Conservation (phyloP, 2,113 vertebrate species). For the Spilogale gracilis region DNA sequence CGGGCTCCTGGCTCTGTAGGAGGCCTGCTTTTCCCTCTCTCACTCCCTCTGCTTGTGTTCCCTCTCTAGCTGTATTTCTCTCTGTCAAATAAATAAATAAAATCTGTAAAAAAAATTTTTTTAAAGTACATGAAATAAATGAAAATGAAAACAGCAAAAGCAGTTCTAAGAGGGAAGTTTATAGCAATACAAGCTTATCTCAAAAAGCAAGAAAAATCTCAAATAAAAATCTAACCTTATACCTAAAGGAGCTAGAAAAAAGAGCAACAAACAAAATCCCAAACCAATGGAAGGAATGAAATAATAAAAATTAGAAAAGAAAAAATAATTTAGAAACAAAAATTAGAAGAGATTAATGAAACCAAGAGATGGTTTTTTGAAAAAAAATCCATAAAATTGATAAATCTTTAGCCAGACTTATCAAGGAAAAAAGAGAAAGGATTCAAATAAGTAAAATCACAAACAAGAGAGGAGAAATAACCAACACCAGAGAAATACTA, state of each 20-base stretch:
- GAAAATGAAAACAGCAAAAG: background rate
- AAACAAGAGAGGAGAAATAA: background rate
- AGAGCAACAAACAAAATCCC: background rate
- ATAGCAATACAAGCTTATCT: background rate
- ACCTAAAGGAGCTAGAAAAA: background rate
- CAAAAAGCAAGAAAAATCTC: background rate
- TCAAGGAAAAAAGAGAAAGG: background rate
- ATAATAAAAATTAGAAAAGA: background rate
- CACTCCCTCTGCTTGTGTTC: too few relatives aligned
- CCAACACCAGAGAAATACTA: background rate
- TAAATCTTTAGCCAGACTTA: background rate
- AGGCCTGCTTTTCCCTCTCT: too few relatives aligned
- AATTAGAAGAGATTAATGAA: background rate
- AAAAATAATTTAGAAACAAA: background rate
- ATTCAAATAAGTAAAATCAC: background rate
- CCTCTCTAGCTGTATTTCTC: too few relatives aligned
- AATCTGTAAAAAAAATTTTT: too few relatives aligned
- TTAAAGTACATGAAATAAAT: background rate
- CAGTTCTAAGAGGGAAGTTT: background rate
- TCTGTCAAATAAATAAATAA: too few relatives aligned
- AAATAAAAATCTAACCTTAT: background rate
- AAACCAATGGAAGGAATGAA: background rate
- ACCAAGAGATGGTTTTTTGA: background rate
- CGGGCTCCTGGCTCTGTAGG: too few relatives aligned
- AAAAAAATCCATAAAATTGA: background rate